phyloP scores from a whole-genome alignment of 2,797 vertebrate genomes.

The Rhinatrema bivittatum region DNA sequence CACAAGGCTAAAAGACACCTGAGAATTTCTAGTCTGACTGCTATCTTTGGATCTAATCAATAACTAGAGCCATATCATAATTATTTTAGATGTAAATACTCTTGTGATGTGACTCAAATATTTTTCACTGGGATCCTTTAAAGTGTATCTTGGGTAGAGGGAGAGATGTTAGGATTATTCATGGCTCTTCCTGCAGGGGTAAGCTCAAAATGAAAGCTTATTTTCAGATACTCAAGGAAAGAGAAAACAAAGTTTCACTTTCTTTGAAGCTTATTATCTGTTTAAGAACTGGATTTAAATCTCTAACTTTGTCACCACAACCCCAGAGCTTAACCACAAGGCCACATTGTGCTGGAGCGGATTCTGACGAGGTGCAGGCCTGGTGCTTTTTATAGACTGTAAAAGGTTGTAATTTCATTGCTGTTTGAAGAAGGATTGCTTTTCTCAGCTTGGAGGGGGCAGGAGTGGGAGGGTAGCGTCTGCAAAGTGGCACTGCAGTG shows the following conservation, averaged over 20 bases:
- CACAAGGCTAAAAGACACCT: no score
- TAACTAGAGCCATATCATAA: no score
- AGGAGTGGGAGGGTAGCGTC: slow-evolving; percentile 10
- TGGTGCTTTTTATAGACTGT: slow-evolving; percentile 37
- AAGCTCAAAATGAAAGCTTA: neutral
- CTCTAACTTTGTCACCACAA: slow-evolving; percentile 41
- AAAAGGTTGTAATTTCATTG: slow-evolving; percentile 37
- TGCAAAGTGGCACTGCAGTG: no score
- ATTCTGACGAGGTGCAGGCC: slow-evolving; percentile 33
- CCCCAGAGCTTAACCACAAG: slow-evolving; percentile 41
- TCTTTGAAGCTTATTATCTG: slow-evolving; percentile 43
- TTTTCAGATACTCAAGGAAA: slow-evolving; percentile 23
- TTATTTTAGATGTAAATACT: no score
- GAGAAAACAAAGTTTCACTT: slow-evolving; percentile 26
- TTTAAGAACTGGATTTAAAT: slow-evolving; percentile 26
- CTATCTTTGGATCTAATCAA: no score
- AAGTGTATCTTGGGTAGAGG: no score
- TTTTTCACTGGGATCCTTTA: no score
- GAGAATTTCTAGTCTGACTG: no score
- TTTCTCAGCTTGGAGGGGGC: slow-evolving; percentile 9
- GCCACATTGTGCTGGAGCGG: slow-evolving; percentile 27
- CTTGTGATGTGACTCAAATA: no score
- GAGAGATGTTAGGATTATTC: no score
- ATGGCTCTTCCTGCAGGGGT: neutral
- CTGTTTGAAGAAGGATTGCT: slow-evolving; percentile 13